Evolutionary conservation across 2,888 invertebrate genomes (phyloP).

Genomic region (Tricholauxania praeusta): DNA sequence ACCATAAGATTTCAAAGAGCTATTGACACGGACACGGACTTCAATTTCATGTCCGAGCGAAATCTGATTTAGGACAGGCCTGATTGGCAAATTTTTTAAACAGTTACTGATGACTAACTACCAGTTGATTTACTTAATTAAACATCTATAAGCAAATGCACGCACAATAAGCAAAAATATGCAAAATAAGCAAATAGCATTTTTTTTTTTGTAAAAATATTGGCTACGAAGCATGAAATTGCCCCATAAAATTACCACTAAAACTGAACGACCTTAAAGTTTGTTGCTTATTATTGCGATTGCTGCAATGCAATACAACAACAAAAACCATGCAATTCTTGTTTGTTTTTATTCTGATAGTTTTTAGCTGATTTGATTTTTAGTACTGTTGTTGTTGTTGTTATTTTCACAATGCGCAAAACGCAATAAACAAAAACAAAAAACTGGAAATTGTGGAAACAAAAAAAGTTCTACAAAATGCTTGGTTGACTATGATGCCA

Average conservation of each 20-base stretch:
- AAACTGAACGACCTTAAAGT: conserved; percentile 34
- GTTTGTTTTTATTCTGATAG: conserved; percentile 20
- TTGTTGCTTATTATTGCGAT: background rate
- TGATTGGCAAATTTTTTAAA: no score
- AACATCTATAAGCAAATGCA: no score
- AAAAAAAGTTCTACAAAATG: background rate
- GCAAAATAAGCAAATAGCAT: no score
- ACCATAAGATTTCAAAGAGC: no score
- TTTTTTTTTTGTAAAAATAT: no score
- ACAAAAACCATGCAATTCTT: background rate
- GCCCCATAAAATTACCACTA: background rate
- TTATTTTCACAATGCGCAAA: conserved; percentile 9
- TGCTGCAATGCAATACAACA: background rate
- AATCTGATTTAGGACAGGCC: no score
- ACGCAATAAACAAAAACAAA: background rate
- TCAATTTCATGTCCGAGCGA: no score
- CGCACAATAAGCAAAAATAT: no score
- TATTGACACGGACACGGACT: no score
- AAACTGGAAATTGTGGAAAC: background rate
- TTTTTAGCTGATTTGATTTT: conserved; percentile 17
- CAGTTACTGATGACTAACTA: no score
- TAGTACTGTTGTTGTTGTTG: conserved; percentile 9
- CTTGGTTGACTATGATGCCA: background rate
- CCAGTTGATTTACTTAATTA: no score
- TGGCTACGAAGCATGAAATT: no score